A percentile compares a stretch with the other conserved stretches of the same genome.
These are phyloP conservation scores for Synanthedon vespiformis DNA, from an alignment of 2,888 invertebrate genomes.

Conservation along the genomic window DNA sequence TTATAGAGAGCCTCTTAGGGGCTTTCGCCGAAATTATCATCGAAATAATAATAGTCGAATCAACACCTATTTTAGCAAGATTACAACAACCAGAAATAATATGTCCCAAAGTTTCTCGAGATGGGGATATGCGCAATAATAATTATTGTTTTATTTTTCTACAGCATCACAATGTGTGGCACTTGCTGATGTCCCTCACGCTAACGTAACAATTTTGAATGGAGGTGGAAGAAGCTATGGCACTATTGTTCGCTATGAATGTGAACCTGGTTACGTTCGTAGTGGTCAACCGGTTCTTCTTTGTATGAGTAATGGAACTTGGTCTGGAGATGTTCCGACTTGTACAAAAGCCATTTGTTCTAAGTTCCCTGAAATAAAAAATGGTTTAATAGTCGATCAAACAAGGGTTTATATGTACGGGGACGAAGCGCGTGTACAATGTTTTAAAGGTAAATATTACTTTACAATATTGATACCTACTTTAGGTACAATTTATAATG, in stretches of 20 bases:
- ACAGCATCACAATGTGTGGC: slow-evolving; percentile 91
- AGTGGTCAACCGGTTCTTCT: slow-evolving; percentile 90
- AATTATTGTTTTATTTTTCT: slow-evolving; percentile 10
- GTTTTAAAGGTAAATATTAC: slow-evolving; percentile 73
- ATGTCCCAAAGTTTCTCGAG: no score
- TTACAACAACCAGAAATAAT: no score
- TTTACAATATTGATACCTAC: not conserved
- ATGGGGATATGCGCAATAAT: no score
- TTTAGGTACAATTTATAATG: not conserved
- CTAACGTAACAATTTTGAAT: slow-evolving; percentile 87
- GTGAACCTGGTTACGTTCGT: slow-evolving; percentile 90
- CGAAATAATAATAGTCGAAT: not conserved
- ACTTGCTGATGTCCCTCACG: slow-evolving; percentile 87
- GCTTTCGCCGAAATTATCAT: not conserved
- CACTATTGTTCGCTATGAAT: slow-evolving; percentile 92
- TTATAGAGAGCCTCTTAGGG: not conserved
- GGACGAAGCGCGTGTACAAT: slow-evolving; percentile 92
- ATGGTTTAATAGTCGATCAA: slow-evolving; percentile 87
- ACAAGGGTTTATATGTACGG: slow-evolving; percentile 83
- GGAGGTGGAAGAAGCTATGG: slow-evolving; percentile 94
- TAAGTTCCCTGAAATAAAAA: slow-evolving; percentile 82
- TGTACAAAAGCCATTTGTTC: slow-evolving; percentile 84
- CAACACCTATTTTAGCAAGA: not conserved
- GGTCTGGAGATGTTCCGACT: slow-evolving; percentile 91
- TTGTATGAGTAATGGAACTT: slow-evolving; percentile 96